A percentile compares a stretch with the other conserved stretches of the same genome.
These are phyloP conservation scores for Pocillopora grandis DNA, from an alignment of 92 coral and sea anemone genomes.

Conservation along the genomic window DNA sequence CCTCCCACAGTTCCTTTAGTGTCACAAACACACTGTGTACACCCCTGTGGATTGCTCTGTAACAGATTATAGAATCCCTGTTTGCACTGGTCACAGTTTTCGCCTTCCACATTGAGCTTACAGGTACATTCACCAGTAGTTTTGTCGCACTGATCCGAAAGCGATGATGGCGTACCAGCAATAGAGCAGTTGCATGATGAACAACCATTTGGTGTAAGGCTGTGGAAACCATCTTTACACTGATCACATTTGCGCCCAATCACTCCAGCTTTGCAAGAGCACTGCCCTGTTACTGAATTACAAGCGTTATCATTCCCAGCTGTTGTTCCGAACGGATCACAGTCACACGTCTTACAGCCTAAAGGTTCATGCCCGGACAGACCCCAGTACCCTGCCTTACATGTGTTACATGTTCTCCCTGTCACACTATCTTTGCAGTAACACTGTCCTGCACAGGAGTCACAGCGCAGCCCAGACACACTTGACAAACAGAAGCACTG, in stretches of 20 bases:
- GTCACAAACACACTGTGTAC: constrained; percentile 83
- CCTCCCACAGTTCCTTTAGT: constrained; percentile 81
- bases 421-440: constrained; percentile 84
- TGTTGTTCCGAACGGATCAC: constrained; percentile 83
- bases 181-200: constrained; percentile 83
- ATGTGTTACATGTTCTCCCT: constrained; percentile 77
- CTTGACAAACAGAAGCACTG: constrained; percentile 81
- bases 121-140: constrained; percentile 76
- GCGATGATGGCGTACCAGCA: constrained; percentile 63
- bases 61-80: constrained; percentile 76
- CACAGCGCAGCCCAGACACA: constrained; percentile 78
- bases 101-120: constrained; percentile 71
- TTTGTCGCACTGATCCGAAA: constrained; percentile 63
- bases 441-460: constrained; percentile 91
- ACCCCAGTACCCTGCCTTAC: constrained; percentile 78
- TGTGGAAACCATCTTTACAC: constrained; percentile 83
- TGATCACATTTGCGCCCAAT: constrained; percentile 73
- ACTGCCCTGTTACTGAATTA: constrained; percentile 70
- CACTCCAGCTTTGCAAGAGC: constrained; percentile 81
- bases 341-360: constrained; percentile 82
- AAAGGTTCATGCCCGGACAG: constrained; percentile 58
- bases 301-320: constrained; percentile 56
- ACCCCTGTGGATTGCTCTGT: constrained; percentile 72
- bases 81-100: constrained; percentile 79
- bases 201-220: constrained; percentile 73